Evolutionary conservation across 2,888 invertebrate species (phyloP).

Genomic region (Ditylenchus weischeri): DNA sequence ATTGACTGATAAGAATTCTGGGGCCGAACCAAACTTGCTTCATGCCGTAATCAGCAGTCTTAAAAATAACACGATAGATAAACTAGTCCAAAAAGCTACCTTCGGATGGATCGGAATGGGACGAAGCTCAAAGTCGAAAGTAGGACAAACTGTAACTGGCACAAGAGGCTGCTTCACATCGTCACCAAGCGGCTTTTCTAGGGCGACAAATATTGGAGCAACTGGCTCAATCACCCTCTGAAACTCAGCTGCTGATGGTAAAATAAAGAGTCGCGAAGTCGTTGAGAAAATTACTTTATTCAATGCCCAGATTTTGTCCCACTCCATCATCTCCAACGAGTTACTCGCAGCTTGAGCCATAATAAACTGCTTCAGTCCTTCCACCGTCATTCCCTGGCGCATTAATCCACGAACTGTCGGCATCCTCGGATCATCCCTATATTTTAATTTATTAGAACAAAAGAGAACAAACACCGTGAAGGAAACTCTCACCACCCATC

Average conservation of each 20-base stretch:
- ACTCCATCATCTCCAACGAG: constrained; percentile 97
- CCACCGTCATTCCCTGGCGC: constrained; percentile 92
- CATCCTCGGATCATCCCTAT: constrained; percentile 93
- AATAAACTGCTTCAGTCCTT: constrained; percentile 92
- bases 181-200: constrained; percentile 52
- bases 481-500: constrained; percentile 77
- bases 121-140: constrained; percentile 65
- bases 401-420: constrained; percentile 95
- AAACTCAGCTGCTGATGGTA: constrained; percentile 50
- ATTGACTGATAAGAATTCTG: constrained; percentile 65
- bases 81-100: neutral
- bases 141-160: constrained; percentile 64
- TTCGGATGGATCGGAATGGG: constrained; percentile 38
- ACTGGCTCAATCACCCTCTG: constrained; percentile 90
- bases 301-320: constrained; percentile 99
- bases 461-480: no score
- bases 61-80: constrained; percentile 59
- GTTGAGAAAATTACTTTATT: constrained; percentile 97
- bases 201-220: constrained; percentile 84
- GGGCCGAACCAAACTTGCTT: constrained; percentile 74
- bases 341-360: constrained; percentile 91
- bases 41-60: constrained; percentile 72
- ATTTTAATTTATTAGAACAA: neutral
- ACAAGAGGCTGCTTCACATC: constrained; percentile 59
- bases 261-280: constrained; percentile 84